phyloP scores from a whole-genome alignment of 2,113 vertebrate species.

The Plectropomus leopardus region DNA sequence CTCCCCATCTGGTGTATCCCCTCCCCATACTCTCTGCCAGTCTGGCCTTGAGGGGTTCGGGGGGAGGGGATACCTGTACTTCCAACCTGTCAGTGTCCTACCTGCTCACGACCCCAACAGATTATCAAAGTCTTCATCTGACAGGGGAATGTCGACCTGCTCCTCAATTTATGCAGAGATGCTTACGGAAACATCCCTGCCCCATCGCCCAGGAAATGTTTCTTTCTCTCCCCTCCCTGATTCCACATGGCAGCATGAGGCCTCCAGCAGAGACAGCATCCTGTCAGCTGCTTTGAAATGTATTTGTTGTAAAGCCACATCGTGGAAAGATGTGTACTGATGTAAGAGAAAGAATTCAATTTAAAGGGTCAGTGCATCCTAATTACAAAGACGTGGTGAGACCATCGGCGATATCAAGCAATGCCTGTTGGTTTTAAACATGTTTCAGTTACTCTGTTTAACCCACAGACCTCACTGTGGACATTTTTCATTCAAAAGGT shows the following conservation, averaged over 20 bases:
- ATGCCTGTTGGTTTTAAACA: no score
- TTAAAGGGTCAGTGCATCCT: no score
- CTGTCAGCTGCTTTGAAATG: constrained; percentile 19
- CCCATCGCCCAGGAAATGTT: constrained; percentile 12
- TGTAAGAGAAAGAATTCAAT: not conserved
- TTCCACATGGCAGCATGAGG: not conserved
- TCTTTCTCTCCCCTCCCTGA: constrained; percentile 7
- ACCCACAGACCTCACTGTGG: no score
- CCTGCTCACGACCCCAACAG: constrained; percentile 47
- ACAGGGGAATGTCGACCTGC: constrained; percentile 26
- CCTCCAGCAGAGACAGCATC: not conserved
- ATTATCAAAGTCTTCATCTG: constrained; percentile 67
- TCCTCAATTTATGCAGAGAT: constrained; percentile 15
- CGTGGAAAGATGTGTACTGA: not conserved
- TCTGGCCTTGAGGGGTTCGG: constrained; percentile 26
- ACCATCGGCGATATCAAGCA: no score
- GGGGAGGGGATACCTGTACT: constrained; percentile 26
- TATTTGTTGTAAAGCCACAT: not conserved
- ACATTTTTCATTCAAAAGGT: no score
- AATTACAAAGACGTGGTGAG: no score
- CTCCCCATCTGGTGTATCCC: constrained; percentile 38
- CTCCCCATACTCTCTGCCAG: constrained; percentile 21
- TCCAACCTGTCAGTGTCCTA: constrained; percentile 54
- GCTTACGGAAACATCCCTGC: not conserved
- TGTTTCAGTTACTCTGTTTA: no score